Evolutionary conservation across 1,140 invertebrate species (phyloP).

Genomic region (Dinoponera quadriceps): DNA sequence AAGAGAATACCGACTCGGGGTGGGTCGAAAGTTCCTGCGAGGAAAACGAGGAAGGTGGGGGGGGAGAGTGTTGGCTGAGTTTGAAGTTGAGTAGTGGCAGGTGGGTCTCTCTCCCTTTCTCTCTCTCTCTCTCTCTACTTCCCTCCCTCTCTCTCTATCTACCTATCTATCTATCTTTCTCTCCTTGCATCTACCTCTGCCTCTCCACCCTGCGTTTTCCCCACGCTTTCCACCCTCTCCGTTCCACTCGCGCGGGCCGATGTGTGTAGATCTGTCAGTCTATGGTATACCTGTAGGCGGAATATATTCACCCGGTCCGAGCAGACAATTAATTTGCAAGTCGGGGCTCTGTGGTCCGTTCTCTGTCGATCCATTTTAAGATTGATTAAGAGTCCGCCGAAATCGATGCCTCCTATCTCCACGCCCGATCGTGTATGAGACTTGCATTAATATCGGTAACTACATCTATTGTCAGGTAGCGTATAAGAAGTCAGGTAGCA

Average conservation of each 20-base stretch:
- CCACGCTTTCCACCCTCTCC: neutral
- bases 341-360: constrained; percentile 51
- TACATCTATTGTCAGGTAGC: neutral
- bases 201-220: neutral
- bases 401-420: constrained; percentile 44
- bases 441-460: constrained; percentile 14
- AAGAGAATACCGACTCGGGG: constrained; percentile 2
- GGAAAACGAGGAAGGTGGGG: constrained; percentile 42
- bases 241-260: neutral
- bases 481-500: no score
- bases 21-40: constrained; percentile 54
- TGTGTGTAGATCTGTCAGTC: neutral
- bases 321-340: constrained; percentile 77
- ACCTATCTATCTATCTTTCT: neutral
- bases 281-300: constrained; percentile 1
- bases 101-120: constrained; percentile 38
- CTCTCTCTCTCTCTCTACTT: neutral
- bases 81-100: constrained; percentile 71
- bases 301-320: constrained; percentile 16
- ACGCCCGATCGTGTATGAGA: constrained; percentile 25
- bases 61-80: constrained; percentile 64
- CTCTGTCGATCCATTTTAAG: constrained; percentile 69
- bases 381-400: constrained; percentile 73
- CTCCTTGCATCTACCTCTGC: neutral
- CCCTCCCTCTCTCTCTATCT: neutral